Evolutionary conservation across 2,113 vertebrate species (phyloP), one percentile per base, ranked within the genome.

Genomic region (Malaclemys terrapin): DNA sequence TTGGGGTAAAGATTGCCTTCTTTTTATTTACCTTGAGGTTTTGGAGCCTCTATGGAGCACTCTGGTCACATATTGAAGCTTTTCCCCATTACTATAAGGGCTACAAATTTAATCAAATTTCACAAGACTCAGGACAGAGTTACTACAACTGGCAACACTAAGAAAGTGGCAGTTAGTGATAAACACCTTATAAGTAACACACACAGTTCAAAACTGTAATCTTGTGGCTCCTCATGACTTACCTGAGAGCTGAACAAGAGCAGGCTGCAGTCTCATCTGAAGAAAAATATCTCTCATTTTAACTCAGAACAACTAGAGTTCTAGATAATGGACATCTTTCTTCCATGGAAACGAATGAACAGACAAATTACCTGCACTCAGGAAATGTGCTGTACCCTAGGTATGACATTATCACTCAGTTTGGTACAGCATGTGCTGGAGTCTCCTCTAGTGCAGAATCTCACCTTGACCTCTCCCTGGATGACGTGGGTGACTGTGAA

Each of bases 311-410:
- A 89, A 52, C 54, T 1, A 72, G 84, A 89, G 85, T 38, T 52
- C 12, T 29, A 59, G 3, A 4, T 19, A 83, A 31, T 0, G 1
- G 31, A 76, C 0, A 88, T 59, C 84, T 87, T 19, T 90, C 49
- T 10, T 53, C 82, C 8, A 10, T n/a, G 47, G 72, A 81, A 83
- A 38, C 3, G 4, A 69, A 52, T 4, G 8, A 69, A 56, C 10
- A 85, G 6, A 69, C 42, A 87, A 91, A 25, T 35, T 69, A 17
- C 29, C 88, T 47, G 10, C 31, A 84, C 54, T 90, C 53, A 85
- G n/a, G 54, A 75, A 93, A 0, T 20, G 4, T n/a, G 35, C 14
- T 27, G 24, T 72, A 19, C 29, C 82, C 38, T 87, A 27, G 27
- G 2, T 45, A 82, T 93, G 72, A 42, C 53, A 84, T 80, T 35